Evolutionary conservation across 1,140 invertebrate species (phyloP), one percentile per base, ranked within the genome.

Genomic region (Drosophila insularis): DNA sequence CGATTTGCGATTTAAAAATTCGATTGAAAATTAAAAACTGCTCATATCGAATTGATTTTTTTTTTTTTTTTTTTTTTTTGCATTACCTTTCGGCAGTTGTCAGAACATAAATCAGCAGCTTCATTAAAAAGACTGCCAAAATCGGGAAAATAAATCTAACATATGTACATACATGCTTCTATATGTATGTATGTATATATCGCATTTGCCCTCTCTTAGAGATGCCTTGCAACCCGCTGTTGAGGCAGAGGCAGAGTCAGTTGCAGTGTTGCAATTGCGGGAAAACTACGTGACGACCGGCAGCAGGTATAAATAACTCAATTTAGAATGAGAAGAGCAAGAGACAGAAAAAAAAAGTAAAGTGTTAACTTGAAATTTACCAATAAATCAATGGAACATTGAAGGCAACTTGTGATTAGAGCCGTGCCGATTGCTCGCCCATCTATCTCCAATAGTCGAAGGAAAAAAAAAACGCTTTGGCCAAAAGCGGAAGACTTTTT

Each of bases 291-390:
- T 76, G 74, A 76, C 74, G 70, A 58, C 63, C 72, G 61, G 60
- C 63, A 71, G 54, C 65, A 56, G 54, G 60, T 85, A 84, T 84
- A 84, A 85, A 84, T 85, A 84, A 84, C 80, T 84, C 80, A 85
- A 84, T 84, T 84, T 84, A 79, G 81, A 81, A 76, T 75, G 71
- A 64, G 72, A 23, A 37, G 35, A 37, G 35, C 10, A 13, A 37
- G 54, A 74, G 71, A 80, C 74, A 75, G 82, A 50, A 50, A 56
- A 62, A 72, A 72, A 40, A 63, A 74, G 68, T 76, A 80, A 80
- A 84, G 80, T 85, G 80, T 84, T 84, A 84, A 80, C 81, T 84
- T 85, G 81, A 80, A 84, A 80, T 85, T 82, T 84, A 56, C 65
- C 72, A 85, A 84, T 84, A 84, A 84, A 84, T 84, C 80, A 84